A percentile compares a stretch with the other conserved stretches of the same genome.
Evolutionary conservation across 2,888 invertebrate genomes (phyloP).

Genomic region (Hyposoter didymator): DNA sequence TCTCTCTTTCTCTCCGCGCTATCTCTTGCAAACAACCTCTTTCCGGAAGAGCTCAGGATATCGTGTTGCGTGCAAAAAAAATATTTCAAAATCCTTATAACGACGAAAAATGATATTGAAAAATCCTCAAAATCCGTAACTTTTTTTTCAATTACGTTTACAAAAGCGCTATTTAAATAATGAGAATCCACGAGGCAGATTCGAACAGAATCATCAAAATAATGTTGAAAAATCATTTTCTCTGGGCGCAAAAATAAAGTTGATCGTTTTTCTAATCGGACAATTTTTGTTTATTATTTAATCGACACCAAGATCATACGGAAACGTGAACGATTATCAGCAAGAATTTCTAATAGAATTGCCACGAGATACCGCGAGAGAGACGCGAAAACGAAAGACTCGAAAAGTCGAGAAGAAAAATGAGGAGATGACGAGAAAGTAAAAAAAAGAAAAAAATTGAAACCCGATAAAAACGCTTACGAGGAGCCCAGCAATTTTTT

Average conservation of each 20-base stretch:
- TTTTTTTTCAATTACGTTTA: background rate
- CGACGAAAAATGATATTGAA: background rate
- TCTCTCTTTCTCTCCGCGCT: background rate
- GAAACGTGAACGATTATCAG: background rate
- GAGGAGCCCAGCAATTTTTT: slow-evolving; percentile 24
- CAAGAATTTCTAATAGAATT: background rate
- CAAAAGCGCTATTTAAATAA: background rate
- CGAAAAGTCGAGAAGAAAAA: background rate
- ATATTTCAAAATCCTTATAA: background rate
- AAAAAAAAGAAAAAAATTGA: slow-evolving; percentile 41
- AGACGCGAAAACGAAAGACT: background rate
- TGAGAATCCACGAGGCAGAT: background rate
- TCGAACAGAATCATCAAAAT: background rate
- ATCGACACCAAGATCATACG: background rate
- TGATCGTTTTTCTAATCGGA: background rate
- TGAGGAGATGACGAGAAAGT: slow-evolving; percentile 2
- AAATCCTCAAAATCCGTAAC: background rate
- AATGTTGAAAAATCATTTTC: background rate
- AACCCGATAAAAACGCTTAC: slow-evolving; percentile 59
- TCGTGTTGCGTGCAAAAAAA: background rate
- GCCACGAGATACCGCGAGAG: background rate
- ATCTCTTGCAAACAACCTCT: slow-evolving; percentile 39
- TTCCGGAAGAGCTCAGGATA: slow-evolving; percentile 26
- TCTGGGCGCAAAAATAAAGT: background rate
- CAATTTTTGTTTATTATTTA: background rate